Conservation (phyloP, 2,113 vertebrate species). For the Thryonomys swinderianus region DNA sequence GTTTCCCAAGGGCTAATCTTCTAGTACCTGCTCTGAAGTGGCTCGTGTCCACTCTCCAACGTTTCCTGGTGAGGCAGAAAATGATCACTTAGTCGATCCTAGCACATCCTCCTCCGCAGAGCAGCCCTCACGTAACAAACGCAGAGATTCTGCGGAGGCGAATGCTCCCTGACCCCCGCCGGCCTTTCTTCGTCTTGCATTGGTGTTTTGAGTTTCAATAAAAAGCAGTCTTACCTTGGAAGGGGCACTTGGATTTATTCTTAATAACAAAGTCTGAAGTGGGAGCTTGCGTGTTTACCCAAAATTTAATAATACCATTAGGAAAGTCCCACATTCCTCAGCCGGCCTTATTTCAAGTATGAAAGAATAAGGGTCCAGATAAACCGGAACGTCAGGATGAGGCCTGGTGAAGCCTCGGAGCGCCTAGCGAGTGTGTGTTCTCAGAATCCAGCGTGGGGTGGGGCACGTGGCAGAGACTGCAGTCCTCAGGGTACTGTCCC, state of each 20-base stretch:
- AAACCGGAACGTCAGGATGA: background rate
- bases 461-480: background rate
- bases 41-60: background rate
- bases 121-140: constrained; percentile 52
- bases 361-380: background rate
- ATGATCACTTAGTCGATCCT: background rate
- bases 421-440: background rate
- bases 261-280: constrained; percentile 66
- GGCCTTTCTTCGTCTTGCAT: constrained; percentile 50
- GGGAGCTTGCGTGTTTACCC: constrained; percentile 46
- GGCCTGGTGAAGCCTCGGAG: background rate
- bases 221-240: constrained; percentile 59
- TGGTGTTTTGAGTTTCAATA: constrained; percentile 57
- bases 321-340: constrained; percentile 37
- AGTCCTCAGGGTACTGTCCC: background rate
- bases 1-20: constrained; percentile 16
- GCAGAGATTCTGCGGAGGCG: background rate
- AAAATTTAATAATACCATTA: constrained; percentile 64
- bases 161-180: constrained; percentile 63
- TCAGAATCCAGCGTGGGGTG: background rate
- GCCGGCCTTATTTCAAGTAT: constrained; percentile 53
- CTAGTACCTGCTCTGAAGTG: background rate
- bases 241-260: constrained; percentile 46
- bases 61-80: constrained; percentile 27
- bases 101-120: background rate